Percentiles rank a stretch among this genome's conserved stretches.
Evolutionary conservation across 2,113 vertebrate species (phyloP).

Genomic region (Gymnorhina tibicen): DNA sequence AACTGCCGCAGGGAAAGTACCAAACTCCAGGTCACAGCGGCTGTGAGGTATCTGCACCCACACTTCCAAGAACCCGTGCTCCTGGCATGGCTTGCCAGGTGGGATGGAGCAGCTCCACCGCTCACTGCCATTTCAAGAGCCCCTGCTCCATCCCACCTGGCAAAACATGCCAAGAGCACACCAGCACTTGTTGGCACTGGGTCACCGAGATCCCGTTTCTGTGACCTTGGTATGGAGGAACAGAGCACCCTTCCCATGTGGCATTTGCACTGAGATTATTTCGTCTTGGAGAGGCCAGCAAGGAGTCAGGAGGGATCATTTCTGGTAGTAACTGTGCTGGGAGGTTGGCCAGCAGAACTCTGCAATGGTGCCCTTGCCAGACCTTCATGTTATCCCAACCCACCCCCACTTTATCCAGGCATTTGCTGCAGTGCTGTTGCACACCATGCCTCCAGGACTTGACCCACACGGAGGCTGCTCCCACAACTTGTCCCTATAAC

Average conservation of each 20-base stretch:
- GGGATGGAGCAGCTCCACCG: not conserved
- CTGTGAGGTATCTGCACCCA: not conserved
- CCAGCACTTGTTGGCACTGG: not conserved
- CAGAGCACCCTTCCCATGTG: not conserved
- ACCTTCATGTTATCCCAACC: not conserved
- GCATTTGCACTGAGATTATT: not conserved
- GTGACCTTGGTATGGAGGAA: not conserved
- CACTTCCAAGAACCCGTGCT: accelerated
- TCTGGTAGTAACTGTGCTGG: not conserved
- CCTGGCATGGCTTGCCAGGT: not conserved
- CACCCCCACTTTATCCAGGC: not conserved
- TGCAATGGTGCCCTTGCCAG: not conserved
- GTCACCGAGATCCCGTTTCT: not conserved
- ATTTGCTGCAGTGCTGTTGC: not conserved
- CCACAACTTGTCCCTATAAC: not conserved
- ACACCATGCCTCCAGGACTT: not conserved
- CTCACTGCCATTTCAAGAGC: not conserved
- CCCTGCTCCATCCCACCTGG: not conserved
- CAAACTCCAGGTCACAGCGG: not conserved
- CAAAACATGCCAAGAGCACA: not conserved
- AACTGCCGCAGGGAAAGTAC: not conserved
- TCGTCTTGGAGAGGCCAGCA: not conserved
- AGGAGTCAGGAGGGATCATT: not conserved
- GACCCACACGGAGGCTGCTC: not conserved
- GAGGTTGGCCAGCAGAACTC: not conserved